phyloP scores from a whole-genome alignment of 2,797 vertebrate species.

The Sebastolobus alascanus region DNA sequence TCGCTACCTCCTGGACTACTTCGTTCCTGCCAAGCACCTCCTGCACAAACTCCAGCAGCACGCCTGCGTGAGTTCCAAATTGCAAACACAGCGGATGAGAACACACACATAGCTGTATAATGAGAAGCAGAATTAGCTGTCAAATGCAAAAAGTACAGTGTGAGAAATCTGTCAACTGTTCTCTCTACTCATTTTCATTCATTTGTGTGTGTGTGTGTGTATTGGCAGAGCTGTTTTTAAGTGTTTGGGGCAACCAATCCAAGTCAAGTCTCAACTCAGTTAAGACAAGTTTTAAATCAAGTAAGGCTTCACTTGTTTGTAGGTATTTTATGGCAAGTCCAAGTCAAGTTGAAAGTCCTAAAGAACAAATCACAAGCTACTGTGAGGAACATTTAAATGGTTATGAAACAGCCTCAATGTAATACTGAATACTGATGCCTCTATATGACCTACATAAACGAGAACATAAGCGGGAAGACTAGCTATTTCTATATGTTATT shows the following conservation, averaged over 20 bases:
- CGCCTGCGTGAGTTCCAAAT: constrained; percentile 84
- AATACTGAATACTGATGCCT: background rate
- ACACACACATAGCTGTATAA: constrained; percentile 59
- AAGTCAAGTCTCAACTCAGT: background rate
- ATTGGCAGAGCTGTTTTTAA: background rate
- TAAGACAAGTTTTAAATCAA: background rate
- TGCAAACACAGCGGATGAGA: constrained; percentile 23
- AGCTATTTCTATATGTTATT: background rate
- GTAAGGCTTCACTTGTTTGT: background rate
- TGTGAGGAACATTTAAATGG: no score
- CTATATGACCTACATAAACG: background rate
- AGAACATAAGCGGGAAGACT: background rate
- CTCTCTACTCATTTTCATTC: background rate
- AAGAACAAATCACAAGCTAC: background rate
- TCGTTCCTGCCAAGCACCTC: constrained; percentile 88
- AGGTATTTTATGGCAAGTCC: background rate
- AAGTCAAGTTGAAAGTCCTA: background rate
- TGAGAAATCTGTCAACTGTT: constrained; percentile 29
- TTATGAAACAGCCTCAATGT: background rate
- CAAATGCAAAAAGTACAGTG: background rate
- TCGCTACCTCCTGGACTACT: constrained; percentile 88
- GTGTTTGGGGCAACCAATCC: background rate
- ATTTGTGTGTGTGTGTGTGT: background rate
- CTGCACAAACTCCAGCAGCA: constrained; percentile 88
- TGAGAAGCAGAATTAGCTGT: constrained; percentile 53